phyloP scores from a whole-genome alignment of 64 coral and sea anemone genomes.

The Astreopora myriophthalma region DNA sequence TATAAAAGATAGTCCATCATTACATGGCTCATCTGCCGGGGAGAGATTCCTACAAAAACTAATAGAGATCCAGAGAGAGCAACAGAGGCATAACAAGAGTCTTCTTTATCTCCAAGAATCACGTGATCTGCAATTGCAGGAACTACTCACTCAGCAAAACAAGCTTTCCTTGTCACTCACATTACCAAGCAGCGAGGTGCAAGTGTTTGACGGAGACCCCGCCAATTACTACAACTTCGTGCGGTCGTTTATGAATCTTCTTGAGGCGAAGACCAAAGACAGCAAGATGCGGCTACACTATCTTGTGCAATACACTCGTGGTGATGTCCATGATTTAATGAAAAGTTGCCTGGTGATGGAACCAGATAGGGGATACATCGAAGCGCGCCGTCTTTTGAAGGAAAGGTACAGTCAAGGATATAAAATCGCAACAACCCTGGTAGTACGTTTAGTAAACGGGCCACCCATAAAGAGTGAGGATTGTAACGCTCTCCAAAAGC shows the following conservation, averaged over 20 bases:
- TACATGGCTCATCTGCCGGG: background rate
- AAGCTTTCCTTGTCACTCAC: slow-evolving; percentile 25
- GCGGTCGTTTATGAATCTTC: slow-evolving; percentile 46
- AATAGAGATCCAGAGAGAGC: background rate
- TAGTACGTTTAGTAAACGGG: too few species aligned
- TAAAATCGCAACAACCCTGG: too few species aligned
- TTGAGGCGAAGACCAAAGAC: slow-evolving; percentile 57
- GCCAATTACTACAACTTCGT: slow-evolving; percentile 55
- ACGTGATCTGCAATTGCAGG: background rate
- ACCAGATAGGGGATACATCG: slow-evolving; percentile 5
- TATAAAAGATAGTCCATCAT: background rate
- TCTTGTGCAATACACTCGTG: slow-evolving; percentile 69
- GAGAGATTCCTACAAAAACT: background rate
- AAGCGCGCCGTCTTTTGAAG: background rate
- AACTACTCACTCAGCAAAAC: slow-evolving; percentile 31
- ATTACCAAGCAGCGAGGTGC: slow-evolving; percentile 33
- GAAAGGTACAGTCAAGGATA: too few species aligned
- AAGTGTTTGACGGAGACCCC: slow-evolving; percentile 35
- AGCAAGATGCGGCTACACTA: slow-evolving; percentile 70
- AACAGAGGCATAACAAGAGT: background rate
- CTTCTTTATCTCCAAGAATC: background rate
- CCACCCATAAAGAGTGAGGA: too few species aligned
- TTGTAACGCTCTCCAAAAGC: too few species aligned
- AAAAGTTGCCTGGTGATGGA: slow-evolving; percentile 41
- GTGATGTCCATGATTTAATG: too few species aligned